These are phyloP conservation scores for Pyrocoelia pectoralis DNA, from an alignment of 2,888 invertebrate species.

Conservation along the genomic window DNA sequence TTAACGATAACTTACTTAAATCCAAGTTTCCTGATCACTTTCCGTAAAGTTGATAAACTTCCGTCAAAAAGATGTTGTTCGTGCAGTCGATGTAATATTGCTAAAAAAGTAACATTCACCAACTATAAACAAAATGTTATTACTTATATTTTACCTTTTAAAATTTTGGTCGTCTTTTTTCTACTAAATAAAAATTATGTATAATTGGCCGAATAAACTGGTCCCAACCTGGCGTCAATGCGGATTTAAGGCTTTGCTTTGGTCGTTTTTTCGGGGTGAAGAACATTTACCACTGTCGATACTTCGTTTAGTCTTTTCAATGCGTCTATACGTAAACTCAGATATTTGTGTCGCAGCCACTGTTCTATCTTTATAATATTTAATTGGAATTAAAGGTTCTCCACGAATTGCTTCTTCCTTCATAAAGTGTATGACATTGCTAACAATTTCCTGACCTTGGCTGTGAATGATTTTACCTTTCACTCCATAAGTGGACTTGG, in stretches of 20 bases:
- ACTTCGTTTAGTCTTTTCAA: background rate
- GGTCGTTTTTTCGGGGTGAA: background rate
- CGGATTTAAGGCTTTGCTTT: background rate
- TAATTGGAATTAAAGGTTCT: background rate
- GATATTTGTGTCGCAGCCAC: conserved; percentile 8
- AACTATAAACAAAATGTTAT: background rate
- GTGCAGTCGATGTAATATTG: background rate
- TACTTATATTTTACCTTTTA: background rate
- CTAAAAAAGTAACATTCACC: too few relatives aligned
- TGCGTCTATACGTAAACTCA: background rate
- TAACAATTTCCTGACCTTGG: conserved; percentile 7
- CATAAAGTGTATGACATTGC: conserved; percentile 8
- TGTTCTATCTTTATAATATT: background rate
- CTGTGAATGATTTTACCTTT: background rate
- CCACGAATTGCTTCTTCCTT: background rate
- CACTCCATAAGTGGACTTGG: conserved; percentile 1
- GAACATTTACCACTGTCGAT: background rate
- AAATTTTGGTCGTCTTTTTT: background rate
- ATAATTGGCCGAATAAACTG: background rate
- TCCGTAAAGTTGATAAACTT: background rate
- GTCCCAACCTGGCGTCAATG: background rate
- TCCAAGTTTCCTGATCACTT: background rate
- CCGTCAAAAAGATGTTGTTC: conserved; percentile 20
- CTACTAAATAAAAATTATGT: background rate
- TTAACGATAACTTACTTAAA: background rate